Percentiles rank a stretch among this genome's conserved stretches.
These are phyloP conservation scores for Anas platyrhynchos DNA, from an alignment of 2,113 vertebrate species.

Conservation along the genomic window DNA sequence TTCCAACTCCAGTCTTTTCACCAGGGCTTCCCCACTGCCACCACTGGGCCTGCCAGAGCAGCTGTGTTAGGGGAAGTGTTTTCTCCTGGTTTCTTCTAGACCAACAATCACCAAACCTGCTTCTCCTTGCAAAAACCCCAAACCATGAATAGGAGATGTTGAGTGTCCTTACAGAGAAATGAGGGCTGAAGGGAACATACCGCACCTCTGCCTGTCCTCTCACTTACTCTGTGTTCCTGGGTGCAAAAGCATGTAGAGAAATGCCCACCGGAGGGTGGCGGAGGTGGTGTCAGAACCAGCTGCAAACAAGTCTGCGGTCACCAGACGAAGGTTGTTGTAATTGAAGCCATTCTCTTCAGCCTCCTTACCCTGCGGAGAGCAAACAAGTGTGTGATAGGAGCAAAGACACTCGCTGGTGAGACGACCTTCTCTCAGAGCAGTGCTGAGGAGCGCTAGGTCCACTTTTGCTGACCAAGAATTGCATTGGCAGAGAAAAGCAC, in stretches of 20 bases:
- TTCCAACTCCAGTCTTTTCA: background rate
- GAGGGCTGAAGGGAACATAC: background rate
- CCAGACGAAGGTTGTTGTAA: slow-evolving; percentile 52
- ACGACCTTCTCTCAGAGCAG: background rate
- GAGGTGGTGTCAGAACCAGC: slow-evolving; percentile 73
- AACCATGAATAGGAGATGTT: background rate
- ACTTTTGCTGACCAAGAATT: background rate
- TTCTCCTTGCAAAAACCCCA: background rate
- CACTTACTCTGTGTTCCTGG: slow-evolving; percentile 76
- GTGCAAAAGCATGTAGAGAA: slow-evolving; percentile 76
- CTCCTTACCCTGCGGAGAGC: slow-evolving; percentile 47
- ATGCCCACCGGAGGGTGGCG: slow-evolving; percentile 69
- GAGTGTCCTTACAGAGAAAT: background rate
- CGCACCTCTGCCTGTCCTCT: background rate
- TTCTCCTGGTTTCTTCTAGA: background rate
- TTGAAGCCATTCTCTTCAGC: slow-evolving; percentile 63
- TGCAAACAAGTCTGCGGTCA: slow-evolving; percentile 20
- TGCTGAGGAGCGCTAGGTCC: background rate
- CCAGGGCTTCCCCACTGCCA: background rate
- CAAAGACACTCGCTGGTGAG: background rate
- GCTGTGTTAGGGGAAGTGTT: background rate
- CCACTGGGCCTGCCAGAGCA: background rate
- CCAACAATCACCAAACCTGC: background rate
- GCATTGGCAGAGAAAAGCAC: background rate
- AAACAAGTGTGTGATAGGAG: background rate